Percentiles rank a stretch among this genome's conserved stretches.
These are phyloP conservation scores for Amblyraja radiata DNA, from an alignment of 2,797 vertebrate species.

Conservation along the genomic window DNA sequence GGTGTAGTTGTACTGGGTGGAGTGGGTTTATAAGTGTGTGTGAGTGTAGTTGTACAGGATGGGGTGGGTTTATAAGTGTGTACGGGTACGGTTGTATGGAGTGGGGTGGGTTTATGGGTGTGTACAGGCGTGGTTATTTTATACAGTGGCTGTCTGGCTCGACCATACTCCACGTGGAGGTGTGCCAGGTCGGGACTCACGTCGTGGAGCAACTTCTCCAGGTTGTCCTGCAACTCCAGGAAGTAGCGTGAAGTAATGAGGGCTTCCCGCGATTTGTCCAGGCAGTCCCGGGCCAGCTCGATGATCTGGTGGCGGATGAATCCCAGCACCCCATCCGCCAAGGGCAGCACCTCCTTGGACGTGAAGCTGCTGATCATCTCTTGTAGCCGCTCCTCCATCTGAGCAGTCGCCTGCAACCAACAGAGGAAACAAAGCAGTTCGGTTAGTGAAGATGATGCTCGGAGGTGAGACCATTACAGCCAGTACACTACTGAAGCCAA, in stretches of 20 bases:
- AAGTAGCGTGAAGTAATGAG: constrained; percentile 94
- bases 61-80: too few relatives aligned
- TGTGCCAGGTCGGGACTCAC: constrained; percentile 53
- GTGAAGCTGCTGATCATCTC: constrained; percentile 77
- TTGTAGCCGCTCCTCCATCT: constrained; percentile 91
- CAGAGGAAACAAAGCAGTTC: not conserved
- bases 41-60: too few relatives aligned
- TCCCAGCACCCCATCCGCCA: constrained; percentile 88
- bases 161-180: not conserved
- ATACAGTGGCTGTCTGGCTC: too few relatives aligned
- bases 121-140: too few relatives aligned
- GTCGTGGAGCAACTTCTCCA: constrained; percentile 87
- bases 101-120: too few relatives aligned
- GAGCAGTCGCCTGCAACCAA: constrained; percentile 76
- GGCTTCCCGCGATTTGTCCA: constrained; percentile 85
- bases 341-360: constrained; percentile 70
- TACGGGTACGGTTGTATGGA: too few relatives aligned
- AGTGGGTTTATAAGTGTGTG: too few relatives aligned
- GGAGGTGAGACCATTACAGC: not conserved
- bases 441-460: not conserved
- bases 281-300: constrained; percentile 87
- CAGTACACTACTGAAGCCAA: not conserved
- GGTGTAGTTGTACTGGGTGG: too few relatives aligned
- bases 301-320: constrained; percentile 98
- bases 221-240: constrained; percentile 90